Conservation (phyloP, 1,140 invertebrate species). For the Eueides isabella region DNA sequence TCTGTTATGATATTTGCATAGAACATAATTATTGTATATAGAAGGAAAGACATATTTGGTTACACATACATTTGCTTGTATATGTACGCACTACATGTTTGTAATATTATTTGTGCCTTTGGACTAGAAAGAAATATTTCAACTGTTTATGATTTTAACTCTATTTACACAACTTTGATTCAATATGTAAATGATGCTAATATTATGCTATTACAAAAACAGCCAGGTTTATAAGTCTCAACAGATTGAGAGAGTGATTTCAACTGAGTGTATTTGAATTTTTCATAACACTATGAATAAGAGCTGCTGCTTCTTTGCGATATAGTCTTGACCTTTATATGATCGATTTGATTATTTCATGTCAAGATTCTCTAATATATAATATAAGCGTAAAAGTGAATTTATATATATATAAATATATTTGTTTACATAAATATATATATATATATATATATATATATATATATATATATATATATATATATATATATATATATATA, state of each 20-base stretch:
- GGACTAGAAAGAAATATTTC: conserved; percentile 9
- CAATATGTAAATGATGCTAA: conserved; percentile 15
- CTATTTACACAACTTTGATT: conserved; percentile 14
- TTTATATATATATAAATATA: too few relatives aligned
- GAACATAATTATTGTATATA: conserved; percentile 1
- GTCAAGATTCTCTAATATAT: background rate
- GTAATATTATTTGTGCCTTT: background rate
- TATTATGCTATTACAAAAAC: too few relatives aligned
- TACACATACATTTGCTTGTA: background rate
- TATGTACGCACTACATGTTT: background rate
- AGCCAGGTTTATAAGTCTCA: background rate
- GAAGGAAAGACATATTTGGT: background rate
- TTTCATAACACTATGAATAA: background rate
- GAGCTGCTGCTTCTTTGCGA: background rate
- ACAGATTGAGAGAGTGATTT: background rate
- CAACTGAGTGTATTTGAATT: background rate
- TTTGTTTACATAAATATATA: too few relatives aligned
- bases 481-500: too few relatives aligned
- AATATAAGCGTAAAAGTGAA: background rate
- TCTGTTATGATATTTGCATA: background rate
- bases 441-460: too few relatives aligned
- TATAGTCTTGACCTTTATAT: background rate
- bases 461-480: too few relatives aligned
- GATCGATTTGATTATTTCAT: conserved; percentile 1
- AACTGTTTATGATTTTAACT: background rate